A percentile compares a stretch with the other conserved stretches of the same genome.
Conservation (phyloP, 2,888 invertebrate genomes). For the Galerucella calmariensis region DNA sequence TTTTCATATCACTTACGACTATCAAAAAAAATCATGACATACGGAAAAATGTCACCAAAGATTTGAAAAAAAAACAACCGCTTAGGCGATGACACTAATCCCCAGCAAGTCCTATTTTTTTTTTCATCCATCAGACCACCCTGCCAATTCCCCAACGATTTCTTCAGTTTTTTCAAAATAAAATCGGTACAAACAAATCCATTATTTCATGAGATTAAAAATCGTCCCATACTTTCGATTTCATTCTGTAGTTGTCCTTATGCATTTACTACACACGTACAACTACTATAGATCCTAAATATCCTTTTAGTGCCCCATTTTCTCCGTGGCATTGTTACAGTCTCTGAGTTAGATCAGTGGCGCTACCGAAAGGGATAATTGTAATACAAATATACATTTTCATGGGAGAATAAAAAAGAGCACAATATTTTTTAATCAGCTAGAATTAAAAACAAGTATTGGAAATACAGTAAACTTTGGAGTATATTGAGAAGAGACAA, state of each 20-base stretch:
- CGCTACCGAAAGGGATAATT: neutral
- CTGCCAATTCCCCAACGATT: conserved; percentile 25
- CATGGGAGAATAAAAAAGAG: too few relatives aligned
- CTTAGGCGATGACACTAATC: conserved; percentile 6
- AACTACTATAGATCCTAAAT: conserved; percentile 35
- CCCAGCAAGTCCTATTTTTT: conserved; percentile 3
- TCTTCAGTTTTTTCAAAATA: conserved; percentile 16
- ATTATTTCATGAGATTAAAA: conserved; percentile 33
- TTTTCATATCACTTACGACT: too few relatives aligned
- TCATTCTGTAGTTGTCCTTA: conserved; percentile 34
- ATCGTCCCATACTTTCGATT: conserved; percentile 32
- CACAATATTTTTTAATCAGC: too few relatives aligned
- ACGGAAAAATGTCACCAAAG: neutral
- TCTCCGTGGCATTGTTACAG: conserved; percentile 27
- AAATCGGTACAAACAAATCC: conserved; percentile 29
- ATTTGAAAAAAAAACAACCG: neutral
- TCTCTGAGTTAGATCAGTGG: conserved; percentile 1
- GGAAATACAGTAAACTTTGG: too few relatives aligned
- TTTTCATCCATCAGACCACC: conserved; percentile 25
- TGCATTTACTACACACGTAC: conserved; percentile 37
- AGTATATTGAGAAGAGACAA: too few relatives aligned
- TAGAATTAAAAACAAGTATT: too few relatives aligned
- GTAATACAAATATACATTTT: neutral
- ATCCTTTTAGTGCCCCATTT: conserved; percentile 36
- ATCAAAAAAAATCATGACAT: too few relatives aligned